Evolutionary conservation across 2,888 invertebrate genomes (phyloP).

Genomic region (Drosophila eohydei): DNA sequence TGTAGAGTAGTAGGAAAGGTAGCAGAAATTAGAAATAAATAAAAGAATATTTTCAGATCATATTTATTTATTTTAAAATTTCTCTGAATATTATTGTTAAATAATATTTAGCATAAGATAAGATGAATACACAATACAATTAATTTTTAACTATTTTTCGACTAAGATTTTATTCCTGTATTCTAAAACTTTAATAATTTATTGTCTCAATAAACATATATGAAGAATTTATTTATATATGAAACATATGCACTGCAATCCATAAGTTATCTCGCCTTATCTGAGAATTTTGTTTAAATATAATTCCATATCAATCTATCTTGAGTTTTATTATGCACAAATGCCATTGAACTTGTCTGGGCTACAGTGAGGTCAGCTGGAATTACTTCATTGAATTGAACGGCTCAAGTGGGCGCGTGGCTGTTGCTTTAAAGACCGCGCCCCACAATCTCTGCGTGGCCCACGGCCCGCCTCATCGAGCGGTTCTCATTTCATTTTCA

Average conservation of each 20-base stretch:
- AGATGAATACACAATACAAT: no score
- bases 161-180: no score
- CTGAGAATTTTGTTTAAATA: slow-evolving; percentile 1
- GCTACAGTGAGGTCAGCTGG: slow-evolving; percentile 63
- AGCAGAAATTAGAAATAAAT: background rate
- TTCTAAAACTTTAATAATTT: background rate
- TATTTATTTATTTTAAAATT: no score
- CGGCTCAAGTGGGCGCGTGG: slow-evolving; percentile 77
- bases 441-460: slow-evolving; percentile 15
- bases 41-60: background rate
- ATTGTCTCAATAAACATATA: background rate
- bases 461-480: slow-evolving; percentile 42
- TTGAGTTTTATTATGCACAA: slow-evolving; percentile 24
- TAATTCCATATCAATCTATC: slow-evolving; percentile 13
- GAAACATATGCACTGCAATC: background rate
- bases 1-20: no score
- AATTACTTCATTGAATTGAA: slow-evolving; percentile 60
- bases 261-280: background rate
- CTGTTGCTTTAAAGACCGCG: slow-evolving; percentile 21
- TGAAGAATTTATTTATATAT: background rate
- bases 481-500: slow-evolving; percentile 76
- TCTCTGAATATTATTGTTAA: no score
- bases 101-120: no score
- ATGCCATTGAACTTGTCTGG: slow-evolving; percentile 74
- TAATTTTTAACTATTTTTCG: no score